phyloP scores from a whole-genome alignment of 2,113 vertebrate species.

The Dendropsophus ebraccatus region DNA sequence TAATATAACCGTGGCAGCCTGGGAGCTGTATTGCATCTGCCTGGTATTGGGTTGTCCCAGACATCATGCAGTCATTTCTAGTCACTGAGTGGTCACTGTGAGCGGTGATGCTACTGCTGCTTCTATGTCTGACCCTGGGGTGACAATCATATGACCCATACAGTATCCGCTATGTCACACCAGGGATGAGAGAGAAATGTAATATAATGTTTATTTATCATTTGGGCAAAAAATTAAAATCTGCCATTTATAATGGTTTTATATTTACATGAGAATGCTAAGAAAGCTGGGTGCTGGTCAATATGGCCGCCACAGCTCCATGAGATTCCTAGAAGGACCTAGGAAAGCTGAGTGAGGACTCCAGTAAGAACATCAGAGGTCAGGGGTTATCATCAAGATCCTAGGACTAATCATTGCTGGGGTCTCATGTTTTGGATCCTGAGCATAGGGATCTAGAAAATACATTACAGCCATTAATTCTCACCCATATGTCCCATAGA shows the following conservation, averaged over 20 bases:
- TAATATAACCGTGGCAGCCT: too few species aligned
- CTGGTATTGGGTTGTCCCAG: too few species aligned
- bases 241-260: not conserved
- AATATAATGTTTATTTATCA: not conserved
- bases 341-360: not conserved
- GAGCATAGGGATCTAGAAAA: not conserved
- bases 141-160: too few species aligned
- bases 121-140: too few species aligned
- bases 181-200: not conserved
- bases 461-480: not conserved
- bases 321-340: not conserved
- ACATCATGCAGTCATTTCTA: too few species aligned
- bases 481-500: not conserved
- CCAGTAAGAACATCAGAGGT: not conserved
- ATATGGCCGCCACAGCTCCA: too few species aligned
- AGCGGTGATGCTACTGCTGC: too few species aligned
- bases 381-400: not conserved
- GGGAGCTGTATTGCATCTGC: too few species aligned
- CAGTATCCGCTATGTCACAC: not conserved
- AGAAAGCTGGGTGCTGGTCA: too few species aligned
- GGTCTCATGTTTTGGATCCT: not conserved
- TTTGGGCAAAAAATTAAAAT: too few species aligned
- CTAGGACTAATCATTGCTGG: not conserved
- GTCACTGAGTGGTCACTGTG: too few species aligned
- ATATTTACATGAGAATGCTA: not conserved